Conservation (phyloP, 2,888 invertebrate species). For the Caenorhabditis becei region DNA sequence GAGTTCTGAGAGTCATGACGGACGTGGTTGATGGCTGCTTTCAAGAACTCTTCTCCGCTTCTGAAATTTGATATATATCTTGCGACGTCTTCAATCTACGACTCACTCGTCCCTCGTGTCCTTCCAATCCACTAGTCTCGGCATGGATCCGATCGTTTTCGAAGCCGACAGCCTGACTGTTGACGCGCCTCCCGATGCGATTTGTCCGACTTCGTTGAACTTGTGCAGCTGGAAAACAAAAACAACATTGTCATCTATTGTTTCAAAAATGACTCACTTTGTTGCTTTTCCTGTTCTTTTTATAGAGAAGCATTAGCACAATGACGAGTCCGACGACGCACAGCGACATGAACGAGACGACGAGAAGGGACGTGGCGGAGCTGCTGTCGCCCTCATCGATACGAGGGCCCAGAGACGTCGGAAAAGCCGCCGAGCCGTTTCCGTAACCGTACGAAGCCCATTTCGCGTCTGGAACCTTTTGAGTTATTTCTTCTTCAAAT, state of each 20-base stretch:
- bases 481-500: neutral
- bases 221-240: conserved; percentile 55
- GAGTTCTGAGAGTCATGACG: conserved; percentile 61
- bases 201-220: conserved; percentile 60
- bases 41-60: conserved; percentile 50
- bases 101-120: conserved; percentile 52
- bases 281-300: conserved; percentile 64
- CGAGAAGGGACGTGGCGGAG: conserved; percentile 41
- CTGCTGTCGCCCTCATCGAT: conserved; percentile 25
- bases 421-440: conserved; percentile 39
- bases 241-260: neutral
- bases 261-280: conserved; percentile 44
- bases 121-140: conserved; percentile 68
- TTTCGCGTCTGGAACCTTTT: conserved; percentile 54
- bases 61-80: conserved; percentile 15
- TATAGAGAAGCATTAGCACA: conserved; percentile 71
- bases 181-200: conserved; percentile 57
- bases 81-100: neutral
- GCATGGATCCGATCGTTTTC: conserved; percentile 69
- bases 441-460: conserved; percentile 63
- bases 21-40: conserved; percentile 37
- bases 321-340: conserved; percentile 64
- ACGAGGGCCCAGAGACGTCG: conserved; percentile 38
- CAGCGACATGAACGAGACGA: conserved; percentile 54
- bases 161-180: conserved; percentile 68